Evolutionary conservation across 2,113 vertebrate genomes (phyloP).

Genomic region (Thymallus thymallus): DNA sequence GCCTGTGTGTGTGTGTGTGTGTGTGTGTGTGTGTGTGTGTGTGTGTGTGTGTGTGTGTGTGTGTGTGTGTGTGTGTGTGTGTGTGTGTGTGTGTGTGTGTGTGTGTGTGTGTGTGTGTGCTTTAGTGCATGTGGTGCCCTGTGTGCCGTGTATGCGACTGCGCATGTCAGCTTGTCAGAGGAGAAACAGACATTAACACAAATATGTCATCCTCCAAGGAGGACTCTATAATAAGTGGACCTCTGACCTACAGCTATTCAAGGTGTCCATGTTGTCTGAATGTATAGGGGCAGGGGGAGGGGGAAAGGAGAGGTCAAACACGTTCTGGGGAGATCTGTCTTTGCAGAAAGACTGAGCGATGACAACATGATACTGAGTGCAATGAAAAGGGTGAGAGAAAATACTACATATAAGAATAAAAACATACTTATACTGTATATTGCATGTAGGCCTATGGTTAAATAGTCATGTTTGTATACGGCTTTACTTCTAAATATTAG

Average conservation of each 20-base stretch:
- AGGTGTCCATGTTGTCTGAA: not conserved
- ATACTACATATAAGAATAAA: not conserved
- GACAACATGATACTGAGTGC: not conserved
- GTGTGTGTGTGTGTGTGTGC: conserved; percentile 1
- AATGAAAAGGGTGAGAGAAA: not conserved
- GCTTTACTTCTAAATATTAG: too few relatives aligned
- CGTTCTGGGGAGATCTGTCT: not conserved
- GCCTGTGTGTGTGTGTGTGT: not conserved
- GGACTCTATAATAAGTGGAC: conserved; percentile 35
- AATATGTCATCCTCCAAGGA: conserved; percentile 50
- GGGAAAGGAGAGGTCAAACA: not conserved
- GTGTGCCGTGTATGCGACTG: conserved; percentile 39
- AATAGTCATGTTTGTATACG: too few relatives aligned
- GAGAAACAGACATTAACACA: conserved; percentile 54
- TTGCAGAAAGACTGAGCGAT: not conserved
- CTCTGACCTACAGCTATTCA: conserved; percentile 28
- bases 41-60: too few relatives aligned
- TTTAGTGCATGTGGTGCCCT: conserved; percentile 1
- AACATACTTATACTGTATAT: not conserved
- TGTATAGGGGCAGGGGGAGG: not conserved
- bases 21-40: too few relatives aligned
- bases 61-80: not conserved
- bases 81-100: conserved; percentile 9
- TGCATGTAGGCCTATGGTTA: too few relatives aligned
- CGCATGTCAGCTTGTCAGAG: conserved; percentile 51